These are phyloP conservation scores for Cochlearius cochlearius DNA, from an alignment of 2,113 vertebrate species.

Conservation along the genomic window DNA sequence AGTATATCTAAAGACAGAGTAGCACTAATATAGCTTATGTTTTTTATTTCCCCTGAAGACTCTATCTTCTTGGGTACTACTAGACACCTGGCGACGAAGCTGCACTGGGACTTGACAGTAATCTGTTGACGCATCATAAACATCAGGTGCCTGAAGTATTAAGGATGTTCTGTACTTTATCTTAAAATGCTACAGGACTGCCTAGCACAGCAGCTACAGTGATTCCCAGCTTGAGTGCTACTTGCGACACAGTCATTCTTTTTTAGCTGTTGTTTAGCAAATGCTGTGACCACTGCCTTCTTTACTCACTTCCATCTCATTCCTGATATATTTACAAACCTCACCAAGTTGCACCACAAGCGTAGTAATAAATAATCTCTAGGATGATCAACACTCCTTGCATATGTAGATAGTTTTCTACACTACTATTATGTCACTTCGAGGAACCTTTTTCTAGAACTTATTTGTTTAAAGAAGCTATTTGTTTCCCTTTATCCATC, in stretches of 20 bases:
- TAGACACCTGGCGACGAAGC: slow-evolving; percentile 43
- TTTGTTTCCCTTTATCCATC: neutral
- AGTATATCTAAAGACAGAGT: neutral
- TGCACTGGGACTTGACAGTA: slow-evolving; percentile 33
- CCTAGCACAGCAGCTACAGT: neutral
- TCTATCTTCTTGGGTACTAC: neutral
- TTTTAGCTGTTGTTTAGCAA: neutral
- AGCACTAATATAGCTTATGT: neutral
- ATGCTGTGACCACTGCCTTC: neutral
- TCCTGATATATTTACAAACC: neutral
- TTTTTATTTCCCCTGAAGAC: neutral
- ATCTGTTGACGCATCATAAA: slow-evolving; percentile 20
- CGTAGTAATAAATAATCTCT: neutral
- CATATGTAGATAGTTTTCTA: neutral
- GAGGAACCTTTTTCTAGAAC: neutral
- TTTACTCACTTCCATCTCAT: neutral
- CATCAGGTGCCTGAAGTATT: slow-evolving; percentile 1
- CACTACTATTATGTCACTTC: neutral
- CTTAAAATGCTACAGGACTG: slow-evolving; percentile 20
- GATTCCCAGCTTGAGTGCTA: neutral
- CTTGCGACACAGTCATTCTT: neutral
- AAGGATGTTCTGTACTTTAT: slow-evolving; percentile 8
- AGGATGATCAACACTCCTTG: neutral
- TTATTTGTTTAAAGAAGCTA: neutral
- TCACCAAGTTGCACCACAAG: neutral